Base-by-base conservation (phyloP, 1,140 invertebrate species). In the Habropoda laboriosa region DNA sequence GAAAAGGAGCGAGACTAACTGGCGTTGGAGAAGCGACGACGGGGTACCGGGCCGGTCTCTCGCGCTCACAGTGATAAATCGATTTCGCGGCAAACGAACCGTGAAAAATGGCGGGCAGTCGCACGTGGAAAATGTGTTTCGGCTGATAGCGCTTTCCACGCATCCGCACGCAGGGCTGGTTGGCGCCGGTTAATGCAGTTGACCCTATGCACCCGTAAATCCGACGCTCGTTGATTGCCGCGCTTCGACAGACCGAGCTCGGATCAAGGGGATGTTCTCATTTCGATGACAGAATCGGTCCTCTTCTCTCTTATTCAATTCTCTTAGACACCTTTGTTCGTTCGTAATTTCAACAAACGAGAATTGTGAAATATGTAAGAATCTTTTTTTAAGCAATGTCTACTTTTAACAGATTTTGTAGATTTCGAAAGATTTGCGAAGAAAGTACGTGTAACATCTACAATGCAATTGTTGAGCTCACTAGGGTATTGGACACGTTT, bases 91-190 rank as follows among this genome's bases (percentile, higher is more conserved):
- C 76, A 86, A 86, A 86, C 83, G 83, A 86, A 86, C 83, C 80
- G 67, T 86, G 85, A 86, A 86, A 86, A 86, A 86, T 86, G 80
- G 83, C 80, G 76, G 85, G 85, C 85, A 86, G 83, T 86, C 83
- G 83, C 80, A 86, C 80, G 85, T 86, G 80, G 83, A 86, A 86
- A 86, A 86, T 86, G 80, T 86, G 84, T 82, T 85, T 85, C 84
- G 84, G 79, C 74, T 79, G 85, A 86, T 86, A 85, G 79, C 82
- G 70, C 82, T 85, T 78, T 78, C 66, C 67, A 60, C 75, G 75
- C 75, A 40, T 21, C 67, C 40, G 42, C 42, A 30, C 27, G n/a
- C 75, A 7, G 32, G 38, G 5, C 49, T 74, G 42, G 67, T 80
- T 73, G 67, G 47, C 82, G 61, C 67, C 72, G 27, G 66, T 85